Evolutionary conservation across 2,797 vertebrate genomes (phyloP), one percentile per base, ranked within the genome.

Genomic region (Chelon auratus): DNA sequence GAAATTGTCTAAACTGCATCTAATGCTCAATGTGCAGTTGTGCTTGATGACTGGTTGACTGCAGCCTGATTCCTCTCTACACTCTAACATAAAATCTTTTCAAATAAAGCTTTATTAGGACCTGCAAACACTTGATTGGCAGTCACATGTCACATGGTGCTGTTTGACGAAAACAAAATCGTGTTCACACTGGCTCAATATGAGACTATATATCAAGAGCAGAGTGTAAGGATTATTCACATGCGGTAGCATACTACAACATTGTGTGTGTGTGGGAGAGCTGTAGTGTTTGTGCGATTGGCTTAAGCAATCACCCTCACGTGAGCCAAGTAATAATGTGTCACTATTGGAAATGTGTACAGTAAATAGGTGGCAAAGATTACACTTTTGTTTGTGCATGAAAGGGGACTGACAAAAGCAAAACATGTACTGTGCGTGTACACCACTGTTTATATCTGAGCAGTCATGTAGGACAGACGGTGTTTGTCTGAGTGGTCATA

Each of bases 291-390:
- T 90, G 84, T 78, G 73, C 8, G 36, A 72, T 62, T 77, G 87
- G 84, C 89, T 82, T 47, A 60, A 85, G 86, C 73, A 62, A 73
- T 80, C 74, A 43, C 72, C 33, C 24, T 57, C 6, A 1, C 68
- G 45, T 50, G 48, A 87, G 87, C 83, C 85, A 85, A 89, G 75
- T 60, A 57, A 77, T 62, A 83, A 78, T 67, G 80, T 86, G 65
- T 52, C 79, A 88, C 77, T 72, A 62, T 65, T 63, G 72, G 53
- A 75, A 82, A 83, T 68, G 61, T 75, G 78, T 80, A 53, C 65
- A 63, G 83, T 83, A 83, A 87, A 89, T 82, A 84, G 53, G 67
- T 83, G 83, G 83, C 84, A 74, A 17, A 54, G 39, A 66, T 65
- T 22, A 22, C 39, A 1, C 53, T 61, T 0, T 2, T 65, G n/a